phyloP scores from a whole-genome alignment of 1,140 invertebrate genomes.

The Tetramorium parvispinum region DNA sequence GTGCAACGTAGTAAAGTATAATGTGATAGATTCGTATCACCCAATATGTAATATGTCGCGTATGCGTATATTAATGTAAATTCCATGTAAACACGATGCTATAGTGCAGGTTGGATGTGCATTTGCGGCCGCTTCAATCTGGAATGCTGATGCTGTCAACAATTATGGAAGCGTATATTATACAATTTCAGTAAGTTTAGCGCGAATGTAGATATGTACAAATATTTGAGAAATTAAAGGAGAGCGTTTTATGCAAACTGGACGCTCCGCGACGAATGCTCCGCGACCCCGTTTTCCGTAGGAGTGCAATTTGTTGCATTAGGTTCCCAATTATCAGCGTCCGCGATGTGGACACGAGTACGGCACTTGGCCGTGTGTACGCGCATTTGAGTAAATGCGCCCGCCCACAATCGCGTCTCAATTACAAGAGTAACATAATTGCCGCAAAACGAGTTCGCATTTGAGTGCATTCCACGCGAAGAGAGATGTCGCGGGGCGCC shows the following conservation, averaged over 20 bases:
- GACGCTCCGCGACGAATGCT: background rate
- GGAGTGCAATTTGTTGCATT: slow-evolving; percentile 16
- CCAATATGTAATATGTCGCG: slow-evolving; percentile 10
- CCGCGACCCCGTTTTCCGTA: background rate
- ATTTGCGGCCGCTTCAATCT: slow-evolving; percentile 50
- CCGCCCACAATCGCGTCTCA: slow-evolving; percentile 38
- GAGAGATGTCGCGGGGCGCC: slow-evolving; percentile 21
- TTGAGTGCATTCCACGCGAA: slow-evolving; percentile 4
- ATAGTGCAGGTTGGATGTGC: background rate
- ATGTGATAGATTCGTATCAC: slow-evolving; percentile 10
- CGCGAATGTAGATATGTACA: background rate
- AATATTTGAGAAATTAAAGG: slow-evolving; percentile 19
- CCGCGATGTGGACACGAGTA: background rate
- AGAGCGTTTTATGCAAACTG: background rate
- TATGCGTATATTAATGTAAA: slow-evolving; percentile 50
- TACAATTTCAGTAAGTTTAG: slow-evolving; percentile 17
- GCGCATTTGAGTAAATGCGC: slow-evolving; percentile 1
- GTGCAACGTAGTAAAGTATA: slow-evolving; percentile 18
- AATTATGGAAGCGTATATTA: slow-evolving; percentile 16
- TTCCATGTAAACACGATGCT: slow-evolving; percentile 43
- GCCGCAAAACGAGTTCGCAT: slow-evolving; percentile 25
- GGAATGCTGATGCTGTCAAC: slow-evolving; percentile 46
- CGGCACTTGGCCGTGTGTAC: background rate
- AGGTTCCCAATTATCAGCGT: background rate
- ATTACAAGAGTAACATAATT: slow-evolving; percentile 54